Percentiles rank a stretch among this genome's conserved stretches.
phyloP scores from a whole-genome alignment of 2,113 vertebrate species.

The Cinclus cinclus region DNA sequence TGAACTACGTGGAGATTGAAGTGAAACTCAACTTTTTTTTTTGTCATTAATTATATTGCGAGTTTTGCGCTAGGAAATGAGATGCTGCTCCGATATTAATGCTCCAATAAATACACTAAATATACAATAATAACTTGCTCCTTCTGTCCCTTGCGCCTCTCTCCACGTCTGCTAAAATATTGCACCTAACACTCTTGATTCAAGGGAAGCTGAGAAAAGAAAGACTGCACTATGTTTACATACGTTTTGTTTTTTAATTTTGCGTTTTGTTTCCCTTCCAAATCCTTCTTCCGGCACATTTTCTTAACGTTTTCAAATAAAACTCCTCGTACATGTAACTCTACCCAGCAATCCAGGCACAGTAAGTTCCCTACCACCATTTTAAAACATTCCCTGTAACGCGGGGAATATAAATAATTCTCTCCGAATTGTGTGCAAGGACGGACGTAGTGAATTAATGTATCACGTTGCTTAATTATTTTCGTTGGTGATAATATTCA shows the following conservation, averaged over 20 bases:
- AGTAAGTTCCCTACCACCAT: neutral
- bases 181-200: neutral
- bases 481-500: constrained; percentile 31
- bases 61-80: neutral
- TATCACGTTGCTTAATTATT: constrained; percentile 18
- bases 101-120: neutral
- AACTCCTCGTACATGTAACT: neutral
- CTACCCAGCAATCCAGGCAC: neutral
- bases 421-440: neutral
- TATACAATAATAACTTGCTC: neutral
- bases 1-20: neutral
- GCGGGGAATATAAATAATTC: neutral
- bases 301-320: neutral
- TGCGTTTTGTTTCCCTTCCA: neutral
- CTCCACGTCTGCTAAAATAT: neutral
- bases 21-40: neutral
- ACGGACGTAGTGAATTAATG: neutral
- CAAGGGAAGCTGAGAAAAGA: neutral
- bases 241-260: neutral
- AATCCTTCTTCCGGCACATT: neutral
- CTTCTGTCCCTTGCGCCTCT: neutral
- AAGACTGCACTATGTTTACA: neutral
- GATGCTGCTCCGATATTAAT: neutral
- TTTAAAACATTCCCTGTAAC: neutral
- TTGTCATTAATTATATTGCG: neutral